Evolutionary conservation across 2,797 vertebrate genomes (phyloP), one percentile per base, ranked within the genome.

Genomic region (Anisognathus igniventris): DNA sequence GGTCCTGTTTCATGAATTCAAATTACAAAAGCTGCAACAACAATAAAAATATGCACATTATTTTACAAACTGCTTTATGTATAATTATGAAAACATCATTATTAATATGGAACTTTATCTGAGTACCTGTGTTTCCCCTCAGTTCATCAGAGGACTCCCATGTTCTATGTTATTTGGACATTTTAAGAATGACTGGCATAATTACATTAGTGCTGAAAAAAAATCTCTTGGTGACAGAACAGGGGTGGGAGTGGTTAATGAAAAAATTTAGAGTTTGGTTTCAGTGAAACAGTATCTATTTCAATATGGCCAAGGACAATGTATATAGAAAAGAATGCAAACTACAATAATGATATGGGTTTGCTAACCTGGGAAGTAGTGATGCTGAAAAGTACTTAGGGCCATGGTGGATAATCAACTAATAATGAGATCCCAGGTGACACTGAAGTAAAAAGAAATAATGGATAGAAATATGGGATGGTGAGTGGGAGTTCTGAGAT

Each of bases 381-480:
- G 53, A 54, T 0, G 3, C 64, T 73, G 48, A 71, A 89, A 94
- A 60, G 28, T 66, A 87, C 61, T 72, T 71, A 67, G 53, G 40
- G 40, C 51, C 64, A 54, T 68, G 44, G 57, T 37, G 57, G 81
- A 74, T 92, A 92, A 95, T 90, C 53, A 80, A 4, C 57, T 77
- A 76, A 74, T 95, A 94, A 95, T 74, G 85, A 96, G 81, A 61
- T 96, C 91, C 91, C 91, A 91, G 39, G 75, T 92, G 92, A 83
- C 81, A 71, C 8, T 40, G 57, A n/a, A 86, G 72, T 74, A 68
- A 79, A 86, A 92, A 94, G 48, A 72, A 91, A 85, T 83, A 91
- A 91, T 65, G 65, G 48, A 42, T 72, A 89, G 71, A 64, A 76
- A 73, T 51, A 86, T 27, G 61, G 75, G 74, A 87, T 22, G 65